These are phyloP conservation scores for Petroica traversi DNA, from an alignment of 2,113 vertebrate genomes.

Conservation along the genomic window DNA sequence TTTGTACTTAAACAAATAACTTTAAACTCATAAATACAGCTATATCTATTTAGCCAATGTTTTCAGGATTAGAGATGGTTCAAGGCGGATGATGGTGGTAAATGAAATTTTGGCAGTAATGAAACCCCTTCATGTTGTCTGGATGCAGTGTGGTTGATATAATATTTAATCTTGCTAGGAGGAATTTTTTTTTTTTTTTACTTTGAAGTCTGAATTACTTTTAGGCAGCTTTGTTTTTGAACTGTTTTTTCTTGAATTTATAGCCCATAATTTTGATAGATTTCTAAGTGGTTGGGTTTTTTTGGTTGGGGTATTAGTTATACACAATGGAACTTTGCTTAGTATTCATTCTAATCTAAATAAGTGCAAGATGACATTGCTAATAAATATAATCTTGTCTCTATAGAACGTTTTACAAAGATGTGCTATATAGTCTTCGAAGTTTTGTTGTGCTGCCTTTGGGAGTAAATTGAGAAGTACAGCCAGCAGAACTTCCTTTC, in stretches of 20 bases:
- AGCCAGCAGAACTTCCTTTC: constrained; percentile 41
- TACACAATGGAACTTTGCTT: not conserved
- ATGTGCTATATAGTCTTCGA: not conserved
- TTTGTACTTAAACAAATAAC: not conserved
- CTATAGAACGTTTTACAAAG: not conserved
- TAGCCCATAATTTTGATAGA: not conserved
- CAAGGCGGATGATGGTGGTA: rapidly evolving
- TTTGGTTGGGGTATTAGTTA: not conserved
- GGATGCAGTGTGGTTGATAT: not conserved
- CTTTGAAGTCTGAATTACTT: not conserved
- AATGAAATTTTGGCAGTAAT: not conserved
- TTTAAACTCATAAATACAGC: not conserved
- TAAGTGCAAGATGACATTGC: not conserved
- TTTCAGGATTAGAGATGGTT: not conserved
- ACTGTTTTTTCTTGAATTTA: not conserved
- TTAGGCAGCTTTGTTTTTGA: not conserved
- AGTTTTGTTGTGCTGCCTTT: constrained; percentile 62
- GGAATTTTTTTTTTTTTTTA: not conserved
- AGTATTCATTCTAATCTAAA: constrained; percentile 23
- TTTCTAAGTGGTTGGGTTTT: not conserved
- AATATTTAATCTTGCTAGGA: not conserved
- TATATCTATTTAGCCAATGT: not conserved
- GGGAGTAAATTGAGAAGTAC: constrained; percentile 60
- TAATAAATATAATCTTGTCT: constrained; percentile 16
- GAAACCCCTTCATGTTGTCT: not conserved